Evolutionary conservation across 2,113 vertebrate species (phyloP).

Genomic region (Tursiops truncatus): DNA sequence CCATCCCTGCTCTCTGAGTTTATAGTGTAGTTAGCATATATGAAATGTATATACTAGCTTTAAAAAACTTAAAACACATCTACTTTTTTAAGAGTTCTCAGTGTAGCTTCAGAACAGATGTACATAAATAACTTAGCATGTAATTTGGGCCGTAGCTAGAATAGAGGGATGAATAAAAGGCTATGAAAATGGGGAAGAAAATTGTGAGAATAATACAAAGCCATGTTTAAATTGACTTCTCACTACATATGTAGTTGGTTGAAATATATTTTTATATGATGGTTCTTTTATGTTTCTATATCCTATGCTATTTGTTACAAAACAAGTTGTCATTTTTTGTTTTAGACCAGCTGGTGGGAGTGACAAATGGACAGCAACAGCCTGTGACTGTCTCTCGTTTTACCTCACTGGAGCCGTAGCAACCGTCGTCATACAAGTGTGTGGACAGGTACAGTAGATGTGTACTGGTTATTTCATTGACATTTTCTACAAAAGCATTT

Average conservation of each 20-base stretch:
- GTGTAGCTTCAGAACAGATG: not conserved
- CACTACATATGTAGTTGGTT: not conserved
- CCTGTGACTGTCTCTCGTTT: slow-evolving; percentile 88
- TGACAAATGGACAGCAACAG: slow-evolving; percentile 92
- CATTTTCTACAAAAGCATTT: not conserved
- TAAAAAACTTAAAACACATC: not conserved
- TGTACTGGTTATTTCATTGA: not conserved
- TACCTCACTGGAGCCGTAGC: slow-evolving; percentile 87
- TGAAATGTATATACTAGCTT: not conserved
- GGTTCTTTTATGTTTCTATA: not conserved
- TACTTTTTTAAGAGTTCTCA: not conserved
- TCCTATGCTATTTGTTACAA: not conserved
- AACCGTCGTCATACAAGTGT: slow-evolving; percentile 89
- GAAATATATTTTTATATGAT: not conserved
- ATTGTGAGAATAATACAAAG: not conserved
- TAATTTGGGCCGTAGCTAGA: not conserved
- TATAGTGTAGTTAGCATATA: not conserved
- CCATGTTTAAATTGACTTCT: slow-evolving; percentile 2
- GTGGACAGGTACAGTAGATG: not conserved
- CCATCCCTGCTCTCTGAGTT: not conserved
- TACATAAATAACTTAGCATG: not conserved
- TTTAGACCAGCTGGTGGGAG: slow-evolving; percentile 92
- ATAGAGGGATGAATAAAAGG: not conserved
- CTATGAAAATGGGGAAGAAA: slow-evolving; percentile 12
- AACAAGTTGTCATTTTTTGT: slow-evolving; percentile 48